Evolutionary conservation across 2,113 vertebrate genomes (phyloP), one percentile per base, ranked within the genome.

Genomic region (Theristicus caerulescens): DNA sequence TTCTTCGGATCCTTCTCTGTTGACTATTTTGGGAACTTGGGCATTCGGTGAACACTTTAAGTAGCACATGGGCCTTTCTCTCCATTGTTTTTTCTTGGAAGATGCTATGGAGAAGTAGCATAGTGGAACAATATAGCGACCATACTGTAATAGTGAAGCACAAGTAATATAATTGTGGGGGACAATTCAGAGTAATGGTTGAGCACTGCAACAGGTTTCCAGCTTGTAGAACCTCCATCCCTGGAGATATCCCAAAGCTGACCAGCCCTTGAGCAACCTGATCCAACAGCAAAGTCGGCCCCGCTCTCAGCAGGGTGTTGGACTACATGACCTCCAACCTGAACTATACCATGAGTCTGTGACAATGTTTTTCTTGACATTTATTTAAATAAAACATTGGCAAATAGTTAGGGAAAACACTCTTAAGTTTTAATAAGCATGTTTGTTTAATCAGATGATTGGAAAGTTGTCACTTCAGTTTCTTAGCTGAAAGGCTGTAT

Each of bases 71-170:
- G n/a, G 24, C 26, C 69, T 71, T 71, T 1, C 0, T 18, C 64
- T 80, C 36, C 19, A 7, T 1, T 42, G 21, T 6, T 29, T 83
- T 51, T 17, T 46, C 71, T 42, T 86, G 67, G 57, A 85, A 58
- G 74, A 82, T 6, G 5, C 10, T 15, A 15, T 2, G 10, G 67
- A 85, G 34, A 59, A 82, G 31, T 3, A 44, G 19, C n/a, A 25
- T 2, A 64, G 29, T 7, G 19, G 15, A 13, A 55, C 0, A 31
- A 46, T 25, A 0, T 2, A 58, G 15, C 62, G 58, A 6, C 47
- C 22, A 31, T 8, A 34, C 8, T 13, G 7, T 3, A 40, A 61
- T 0, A 46, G 24, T 52, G 44, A 67, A 78, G 84, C 31, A 31
- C 16, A 38, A 62, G 54, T 10, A 40, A 25, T 22, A 22, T 27